Conservation (phyloP, 2,113 vertebrate species). For the Elanus axillaris region DNA sequence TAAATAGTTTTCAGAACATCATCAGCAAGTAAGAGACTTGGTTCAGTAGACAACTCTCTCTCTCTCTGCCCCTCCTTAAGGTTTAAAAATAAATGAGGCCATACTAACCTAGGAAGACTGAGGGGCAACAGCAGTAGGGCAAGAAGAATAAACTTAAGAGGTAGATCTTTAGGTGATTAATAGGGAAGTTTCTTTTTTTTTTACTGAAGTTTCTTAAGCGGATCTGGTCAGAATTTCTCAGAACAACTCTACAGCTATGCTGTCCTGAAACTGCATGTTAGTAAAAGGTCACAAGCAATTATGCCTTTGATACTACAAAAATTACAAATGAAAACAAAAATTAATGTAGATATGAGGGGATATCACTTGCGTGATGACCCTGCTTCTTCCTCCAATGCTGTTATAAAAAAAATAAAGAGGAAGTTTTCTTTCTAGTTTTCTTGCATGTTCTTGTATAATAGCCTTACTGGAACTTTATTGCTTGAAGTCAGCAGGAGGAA, state of each 20-base stretch:
- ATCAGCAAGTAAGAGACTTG: not conserved
- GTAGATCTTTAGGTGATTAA: not conserved
- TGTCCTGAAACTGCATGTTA: not conserved
- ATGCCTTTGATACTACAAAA: not conserved
- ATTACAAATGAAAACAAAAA: not conserved
- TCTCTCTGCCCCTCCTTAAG: not conserved
- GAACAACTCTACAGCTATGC: not conserved
- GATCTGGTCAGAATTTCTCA: not conserved
- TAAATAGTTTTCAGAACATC: not conserved
- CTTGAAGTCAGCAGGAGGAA: not conserved
- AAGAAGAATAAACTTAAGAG: not conserved
- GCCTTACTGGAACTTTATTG: not conserved
- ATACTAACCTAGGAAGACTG: not conserved
- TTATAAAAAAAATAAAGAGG: not conserved
- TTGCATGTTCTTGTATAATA: not conserved
- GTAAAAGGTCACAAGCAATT: not conserved
- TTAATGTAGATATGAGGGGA: not conserved
- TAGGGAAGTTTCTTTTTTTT: not conserved
- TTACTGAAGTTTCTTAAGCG: not conserved
- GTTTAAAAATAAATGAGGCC: not conserved
- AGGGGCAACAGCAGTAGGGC: not conserved
- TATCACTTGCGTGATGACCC: not conserved
- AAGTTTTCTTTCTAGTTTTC: not conserved
- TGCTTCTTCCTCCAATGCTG: not conserved
- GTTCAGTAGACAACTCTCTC: not conserved